These are phyloP conservation scores for Trochalopteron elliotii DNA, from an alignment of 2,113 vertebrate species.

Conservation along the genomic window DNA sequence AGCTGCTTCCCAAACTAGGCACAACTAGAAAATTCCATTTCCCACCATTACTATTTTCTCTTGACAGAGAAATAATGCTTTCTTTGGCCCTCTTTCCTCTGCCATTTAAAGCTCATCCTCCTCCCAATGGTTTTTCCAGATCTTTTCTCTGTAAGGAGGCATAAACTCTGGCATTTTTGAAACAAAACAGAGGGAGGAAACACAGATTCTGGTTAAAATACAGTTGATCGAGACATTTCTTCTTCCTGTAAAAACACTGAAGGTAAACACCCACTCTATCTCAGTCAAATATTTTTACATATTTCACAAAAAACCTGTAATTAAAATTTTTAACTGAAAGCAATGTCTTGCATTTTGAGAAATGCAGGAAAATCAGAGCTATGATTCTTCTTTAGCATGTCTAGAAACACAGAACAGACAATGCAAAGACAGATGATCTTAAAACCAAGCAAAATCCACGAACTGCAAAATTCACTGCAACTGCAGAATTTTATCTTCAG, in stretches of 20 bases:
- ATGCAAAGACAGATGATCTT: background rate
- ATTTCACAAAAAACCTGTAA: background rate
- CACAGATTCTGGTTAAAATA: background rate
- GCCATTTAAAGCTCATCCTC: background rate
- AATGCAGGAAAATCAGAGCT: background rate
- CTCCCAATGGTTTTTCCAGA: background rate
- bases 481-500: background rate
- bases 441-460: background rate
- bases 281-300: background rate
- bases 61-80: background rate
- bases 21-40: background rate
- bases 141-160: background rate
- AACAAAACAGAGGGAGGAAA: background rate
- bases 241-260: background rate
- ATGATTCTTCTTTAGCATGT: background rate
- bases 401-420: background rate
- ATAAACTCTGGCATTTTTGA: background rate
- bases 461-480: background rate
- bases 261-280: background rate
- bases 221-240: background rate
- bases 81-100: background rate
- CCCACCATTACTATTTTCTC: background rate
- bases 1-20: background rate
- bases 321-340: background rate
- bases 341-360: background rate